phyloP scores from a whole-genome alignment of 92 coral and sea anemone species.

The Blastomussa wellsi region DNA sequence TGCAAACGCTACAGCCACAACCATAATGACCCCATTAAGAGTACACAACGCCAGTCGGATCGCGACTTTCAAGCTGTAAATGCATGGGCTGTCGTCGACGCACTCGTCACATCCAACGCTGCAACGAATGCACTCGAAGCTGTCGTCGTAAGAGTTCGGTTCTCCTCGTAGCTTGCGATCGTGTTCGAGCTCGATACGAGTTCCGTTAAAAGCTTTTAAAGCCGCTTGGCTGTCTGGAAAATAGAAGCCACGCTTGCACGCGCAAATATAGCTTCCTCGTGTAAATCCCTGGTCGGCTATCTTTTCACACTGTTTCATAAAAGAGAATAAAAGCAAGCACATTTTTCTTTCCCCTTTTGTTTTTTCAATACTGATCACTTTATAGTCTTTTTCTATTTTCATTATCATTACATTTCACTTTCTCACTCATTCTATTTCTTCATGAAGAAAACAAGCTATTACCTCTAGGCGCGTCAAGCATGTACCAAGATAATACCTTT shows the following conservation, averaged over 20 bases:
- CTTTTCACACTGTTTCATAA: conserved; percentile 64
- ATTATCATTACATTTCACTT: too few species aligned
- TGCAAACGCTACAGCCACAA: conserved; percentile 62
- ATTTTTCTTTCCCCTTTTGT: too few species aligned
- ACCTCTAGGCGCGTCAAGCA: too few species aligned
- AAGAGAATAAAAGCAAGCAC: not conserved
- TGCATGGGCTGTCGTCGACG: conserved; percentile 80
- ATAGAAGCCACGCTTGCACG: conserved; percentile 78
- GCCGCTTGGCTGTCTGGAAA: conserved; percentile 63
- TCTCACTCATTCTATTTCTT: too few species aligned
- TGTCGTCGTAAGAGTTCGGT: conserved; percentile 39
- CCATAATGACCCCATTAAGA: conserved; percentile 57
- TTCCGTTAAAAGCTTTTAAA: conserved; percentile 72
- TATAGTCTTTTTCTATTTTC: too few species aligned
- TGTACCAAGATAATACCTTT: conserved; percentile 42
- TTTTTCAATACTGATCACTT: not conserved
- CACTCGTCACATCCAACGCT: conserved; percentile 87
- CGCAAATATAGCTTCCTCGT: conserved; percentile 83
- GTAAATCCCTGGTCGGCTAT: conserved; percentile 72
- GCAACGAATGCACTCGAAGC: conserved; percentile 79
- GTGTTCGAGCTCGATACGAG: conserved; percentile 61
- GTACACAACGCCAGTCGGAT: conserved; percentile 50
- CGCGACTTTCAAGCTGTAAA: conserved; percentile 42
- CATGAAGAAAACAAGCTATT: too few species aligned
- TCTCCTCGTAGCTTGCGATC: conserved; percentile 53